Conservation (phyloP, 2,113 vertebrate genomes). For the Xyrauchen texanus region DNA sequence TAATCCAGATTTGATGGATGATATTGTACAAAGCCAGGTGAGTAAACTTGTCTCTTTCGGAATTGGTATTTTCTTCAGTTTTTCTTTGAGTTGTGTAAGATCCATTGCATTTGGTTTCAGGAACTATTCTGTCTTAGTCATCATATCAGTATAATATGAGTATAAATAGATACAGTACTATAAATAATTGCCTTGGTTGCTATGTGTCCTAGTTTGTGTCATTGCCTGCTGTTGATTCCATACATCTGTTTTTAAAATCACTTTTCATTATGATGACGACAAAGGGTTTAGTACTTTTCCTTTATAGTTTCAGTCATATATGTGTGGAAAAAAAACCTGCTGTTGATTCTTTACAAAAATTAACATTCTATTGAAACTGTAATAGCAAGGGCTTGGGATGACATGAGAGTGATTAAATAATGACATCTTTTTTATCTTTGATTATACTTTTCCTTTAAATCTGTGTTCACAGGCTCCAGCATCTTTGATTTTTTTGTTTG, state of each 20-base stretch:
- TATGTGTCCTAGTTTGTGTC: background rate
- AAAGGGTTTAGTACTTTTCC: background rate
- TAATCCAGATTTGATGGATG: slow-evolving; percentile 84
- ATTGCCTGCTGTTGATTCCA: background rate
- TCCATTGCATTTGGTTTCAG: background rate
- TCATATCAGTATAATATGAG: too few species aligned
- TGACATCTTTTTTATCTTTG: too few species aligned
- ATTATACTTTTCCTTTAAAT: background rate
- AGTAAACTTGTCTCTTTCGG: background rate
- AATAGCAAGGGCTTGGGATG: too few species aligned
- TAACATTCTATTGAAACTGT: too few species aligned
- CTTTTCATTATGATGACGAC: background rate
- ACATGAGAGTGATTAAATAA: too few species aligned
- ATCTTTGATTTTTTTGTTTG: slow-evolving; percentile 82
- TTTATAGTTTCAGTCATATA: too few species aligned
- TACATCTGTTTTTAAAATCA: background rate
- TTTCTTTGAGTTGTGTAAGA: background rate
- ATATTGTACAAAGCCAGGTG: slow-evolving; percentile 86
- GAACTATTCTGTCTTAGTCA: too few species aligned
- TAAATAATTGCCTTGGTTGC: slow-evolving; percentile 4
- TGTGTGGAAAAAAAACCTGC: background rate
- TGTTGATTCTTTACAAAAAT: background rate
- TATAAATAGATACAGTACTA: slow-evolving; percentile 4
- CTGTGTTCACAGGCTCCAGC: slow-evolving; percentile 74
- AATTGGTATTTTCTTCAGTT: background rate